phyloP scores from a whole-genome alignment of 1,140 invertebrate species.

The Paraescarpia echinospica region DNA sequence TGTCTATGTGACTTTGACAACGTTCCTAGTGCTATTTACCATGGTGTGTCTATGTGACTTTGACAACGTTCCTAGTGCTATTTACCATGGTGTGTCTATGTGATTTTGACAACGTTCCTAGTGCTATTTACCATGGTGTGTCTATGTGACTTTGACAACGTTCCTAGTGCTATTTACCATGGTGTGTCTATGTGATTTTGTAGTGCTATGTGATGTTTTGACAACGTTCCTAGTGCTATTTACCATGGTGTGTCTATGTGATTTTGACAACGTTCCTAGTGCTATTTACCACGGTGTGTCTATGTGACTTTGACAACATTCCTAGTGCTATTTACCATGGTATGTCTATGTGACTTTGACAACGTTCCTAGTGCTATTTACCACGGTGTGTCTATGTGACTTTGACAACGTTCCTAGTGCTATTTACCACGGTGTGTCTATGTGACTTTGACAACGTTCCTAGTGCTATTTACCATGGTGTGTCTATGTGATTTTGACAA shows the following conservation, averaged over 20 bases:
- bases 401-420: background rate
- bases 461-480: background rate
- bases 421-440: background rate
- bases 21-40: too few species aligned
- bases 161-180: too few species aligned
- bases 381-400: background rate
- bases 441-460: background rate
- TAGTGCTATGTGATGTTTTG: background rate
- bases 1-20: too few species aligned
- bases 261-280: conserved; percentile 66
- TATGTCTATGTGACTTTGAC: background rate
- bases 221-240: background rate
- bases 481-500: background rate
- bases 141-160: too few species aligned
- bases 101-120: background rate
- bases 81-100: too few species aligned
- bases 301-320: background rate
- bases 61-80: too few species aligned
- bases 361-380: background rate
- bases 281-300: conserved; percentile 33
- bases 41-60: too few species aligned
- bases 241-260: conserved; percentile 54
- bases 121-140: background rate
- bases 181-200: background rate
- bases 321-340: background rate